Conservation (phyloP, 2,888 invertebrate species). For the Acanthosoma haemorrhoidale region DNA sequence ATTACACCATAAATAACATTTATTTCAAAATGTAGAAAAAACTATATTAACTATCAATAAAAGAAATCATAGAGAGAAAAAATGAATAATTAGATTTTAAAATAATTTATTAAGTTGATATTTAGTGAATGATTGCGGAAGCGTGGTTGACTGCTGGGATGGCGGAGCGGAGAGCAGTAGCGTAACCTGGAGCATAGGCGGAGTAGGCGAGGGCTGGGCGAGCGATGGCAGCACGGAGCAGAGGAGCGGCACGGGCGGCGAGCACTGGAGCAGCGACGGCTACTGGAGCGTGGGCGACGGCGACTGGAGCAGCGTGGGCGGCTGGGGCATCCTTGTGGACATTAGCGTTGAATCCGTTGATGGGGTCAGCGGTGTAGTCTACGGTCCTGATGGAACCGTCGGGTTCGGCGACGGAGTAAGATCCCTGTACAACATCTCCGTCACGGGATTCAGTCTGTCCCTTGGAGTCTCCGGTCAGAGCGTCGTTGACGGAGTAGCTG, state of each 20-base stretch:
- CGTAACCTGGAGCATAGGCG: conserved; percentile 6
- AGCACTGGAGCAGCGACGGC: not conserved
- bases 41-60: no score
- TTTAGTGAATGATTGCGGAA: conserved; percentile 21
- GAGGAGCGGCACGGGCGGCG: not conserved
- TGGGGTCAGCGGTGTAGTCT: not conserved
- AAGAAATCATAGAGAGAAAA: no score
- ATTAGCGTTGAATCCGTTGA: conserved; percentile 1
- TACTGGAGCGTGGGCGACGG: conserved; percentile 35
- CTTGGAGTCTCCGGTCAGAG: not conserved
- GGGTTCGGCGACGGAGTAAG: not conserved
- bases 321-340: conserved; percentile 45
- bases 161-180: conserved; percentile 11
- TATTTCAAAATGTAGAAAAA: no score
- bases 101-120: not conserved
- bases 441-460: not conserved
- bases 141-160: conserved; percentile 27
- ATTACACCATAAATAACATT: no score
- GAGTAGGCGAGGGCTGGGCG: conserved; percentile 14
- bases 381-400: not conserved
- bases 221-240: conserved; percentile 4
- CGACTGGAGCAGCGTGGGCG: conserved; percentile 37
- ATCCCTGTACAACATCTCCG: not conserved
- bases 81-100: no score
- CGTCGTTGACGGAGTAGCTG: not conserved